phyloP scores from a whole-genome alignment of 2,113 vertebrate species.

The Xenopus tropicalis region DNA sequence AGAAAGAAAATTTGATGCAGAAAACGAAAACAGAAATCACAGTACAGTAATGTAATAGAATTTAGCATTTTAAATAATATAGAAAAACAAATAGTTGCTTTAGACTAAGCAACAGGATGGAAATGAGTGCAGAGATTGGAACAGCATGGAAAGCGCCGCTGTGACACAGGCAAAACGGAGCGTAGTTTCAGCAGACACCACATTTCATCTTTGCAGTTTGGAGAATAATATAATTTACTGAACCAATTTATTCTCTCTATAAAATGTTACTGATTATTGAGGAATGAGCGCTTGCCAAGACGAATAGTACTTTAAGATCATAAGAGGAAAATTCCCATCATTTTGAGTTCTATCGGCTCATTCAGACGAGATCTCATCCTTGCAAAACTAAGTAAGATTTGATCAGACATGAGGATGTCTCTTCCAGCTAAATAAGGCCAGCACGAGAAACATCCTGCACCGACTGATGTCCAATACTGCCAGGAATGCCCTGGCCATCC shows the following conservation, averaged over 20 bases:
- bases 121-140: constrained; percentile 24
- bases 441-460: background rate
- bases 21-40: background rate
- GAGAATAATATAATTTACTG: constrained; percentile 45
- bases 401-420: constrained; percentile 20
- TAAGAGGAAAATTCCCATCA: constrained; percentile 41
- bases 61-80: constrained; percentile 10
- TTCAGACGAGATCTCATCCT: constrained; percentile 13
- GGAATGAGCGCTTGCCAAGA: constrained; percentile 39
- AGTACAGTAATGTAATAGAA: background rate
- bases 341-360: constrained; percentile 32
- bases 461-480: constrained; percentile 11
- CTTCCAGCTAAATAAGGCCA: constrained; percentile 13
- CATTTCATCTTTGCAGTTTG: constrained; percentile 38
- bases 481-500: too few relatives aligned
- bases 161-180: constrained; percentile 7
- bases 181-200: constrained; percentile 12
- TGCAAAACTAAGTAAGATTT: constrained; percentile 37
- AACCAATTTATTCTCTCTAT: constrained; percentile 40
- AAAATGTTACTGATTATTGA: constrained; percentile 44
- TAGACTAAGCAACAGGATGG: constrained; percentile 20
- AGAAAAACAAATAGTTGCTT: constrained; percentile 1
- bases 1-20: too few relatives aligned
- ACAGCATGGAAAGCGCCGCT: constrained; percentile 11
- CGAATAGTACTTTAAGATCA: constrained; percentile 27